These are phyloP conservation scores for Amphilophus citrinellus DNA, from an alignment of 2,113 vertebrate genomes.

Conservation along the genomic window DNA sequence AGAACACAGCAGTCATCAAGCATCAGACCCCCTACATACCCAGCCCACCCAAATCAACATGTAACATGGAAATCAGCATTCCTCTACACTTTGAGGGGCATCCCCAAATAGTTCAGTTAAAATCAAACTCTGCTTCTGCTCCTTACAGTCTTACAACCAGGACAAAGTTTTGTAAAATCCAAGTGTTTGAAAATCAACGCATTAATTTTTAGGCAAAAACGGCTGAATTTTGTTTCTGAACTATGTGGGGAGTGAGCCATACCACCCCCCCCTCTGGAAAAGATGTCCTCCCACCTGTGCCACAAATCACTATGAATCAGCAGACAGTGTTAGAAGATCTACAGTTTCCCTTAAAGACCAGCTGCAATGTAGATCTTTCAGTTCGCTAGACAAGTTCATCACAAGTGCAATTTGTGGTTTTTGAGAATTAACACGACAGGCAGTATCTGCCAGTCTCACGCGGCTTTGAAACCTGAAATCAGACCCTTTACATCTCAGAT, in stretches of 20 bases:
- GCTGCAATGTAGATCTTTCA: conserved; percentile 41
- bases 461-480: conserved; percentile 20
- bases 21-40: conserved; percentile 73
- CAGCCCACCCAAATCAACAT: conserved; percentile 52
- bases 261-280: neutral
- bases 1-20: conserved; percentile 86
- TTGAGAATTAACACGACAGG: conserved; percentile 18
- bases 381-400: conserved; percentile 24
- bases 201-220: neutral
- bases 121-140: conserved; percentile 33
- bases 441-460: conserved; percentile 7
- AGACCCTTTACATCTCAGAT: conserved; percentile 5
- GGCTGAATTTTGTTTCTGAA: conserved; percentile 26
- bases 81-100: conserved; percentile 60
- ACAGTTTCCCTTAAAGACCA: conserved; percentile 41
- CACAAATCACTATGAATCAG: conserved; percentile 17
- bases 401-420: conserved; percentile 62
- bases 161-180: neutral
- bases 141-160: neutral
- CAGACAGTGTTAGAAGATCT: conserved; percentile 22
- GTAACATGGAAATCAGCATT: conserved; percentile 79
- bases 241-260: neutral
- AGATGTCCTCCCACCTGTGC: neutral
- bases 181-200: neutral
- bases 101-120: conserved; percentile 58